Evolutionary conservation across 2,888 invertebrate genomes (phyloP).

Genomic region (Empis stercorea): DNA sequence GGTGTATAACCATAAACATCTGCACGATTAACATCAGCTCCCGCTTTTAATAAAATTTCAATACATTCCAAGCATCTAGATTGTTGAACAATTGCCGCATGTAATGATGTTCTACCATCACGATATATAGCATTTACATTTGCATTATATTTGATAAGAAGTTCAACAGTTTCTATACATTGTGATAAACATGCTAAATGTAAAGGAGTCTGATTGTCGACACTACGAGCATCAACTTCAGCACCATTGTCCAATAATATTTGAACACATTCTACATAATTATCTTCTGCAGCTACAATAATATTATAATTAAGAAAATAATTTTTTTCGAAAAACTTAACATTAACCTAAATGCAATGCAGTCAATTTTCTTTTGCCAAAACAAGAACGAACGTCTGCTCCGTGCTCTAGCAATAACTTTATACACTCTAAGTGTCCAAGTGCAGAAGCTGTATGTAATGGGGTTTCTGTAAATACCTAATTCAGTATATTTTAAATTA

Average conservation of each 20-base stretch:
- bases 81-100: conserved; percentile 68
- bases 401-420: conserved; percentile 62
- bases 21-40: conserved; percentile 60
- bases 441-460: conserved; percentile 64
- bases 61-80: conserved; percentile 55
- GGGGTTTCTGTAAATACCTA: conserved; percentile 75
- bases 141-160: conserved; percentile 52
- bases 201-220: conserved; percentile 66
- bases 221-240: conserved; percentile 59
- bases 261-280: conserved; percentile 62
- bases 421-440: conserved; percentile 56
- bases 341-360: conserved; percentile 58
- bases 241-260: conserved; percentile 63
- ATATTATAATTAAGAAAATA: background rate
- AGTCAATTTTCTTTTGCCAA: conserved; percentile 57
- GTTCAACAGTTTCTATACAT: conserved; percentile 61
- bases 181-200: conserved; percentile 74
- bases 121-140: conserved; percentile 53
- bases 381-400: conserved; percentile 64
- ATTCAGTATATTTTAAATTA: background rate
- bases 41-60: conserved; percentile 47
- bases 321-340: background rate
- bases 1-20: conserved; percentile 77
- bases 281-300: conserved; percentile 63
- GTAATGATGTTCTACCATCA: conserved; percentile 66